Evolutionary conservation across 1,140 invertebrate species (phyloP), one percentile per base, ranked within the genome.

Genomic region (Stratiolaelaps scimitus): DNA sequence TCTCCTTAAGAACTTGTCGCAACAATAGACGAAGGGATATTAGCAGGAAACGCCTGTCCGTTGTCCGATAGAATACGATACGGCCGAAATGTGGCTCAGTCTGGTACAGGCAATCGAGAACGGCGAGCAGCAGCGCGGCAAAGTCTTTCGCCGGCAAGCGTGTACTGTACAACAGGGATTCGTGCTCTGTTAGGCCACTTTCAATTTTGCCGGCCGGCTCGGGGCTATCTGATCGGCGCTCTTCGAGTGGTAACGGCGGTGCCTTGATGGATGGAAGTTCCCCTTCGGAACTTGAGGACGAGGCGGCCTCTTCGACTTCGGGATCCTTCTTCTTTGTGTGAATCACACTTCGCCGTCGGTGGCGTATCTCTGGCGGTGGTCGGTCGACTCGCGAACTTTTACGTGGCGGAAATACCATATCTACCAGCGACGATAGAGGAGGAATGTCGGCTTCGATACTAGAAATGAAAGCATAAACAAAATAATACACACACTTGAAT

Each of bases 71-170:
- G 53, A 60, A 60, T 17, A 60, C 53, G 23, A 26, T 60, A 6
- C 13, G 53, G 17, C 53, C 53, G 53, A 60, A 60, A 10, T 60
- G 53, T 60, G 34, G 17, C 17, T 60, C 53, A 26, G 53, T 60
- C 10, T 34, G 53, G 53, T 60, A 26, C 15, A 60, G 15, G 10
- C 53, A n/a, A 23, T 60, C 53, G 23, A 60, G 53, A 1, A 26
- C 34, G 15, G 17, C 53, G 15, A 60, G 15, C 2, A 60, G 53
- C 17, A 60, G 20, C 1, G 53, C 53, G 53, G 53, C 53, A 34
- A 60, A 60, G 2, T 26, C 34, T 26, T 60, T 26, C 6, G 1
- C 26, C 15, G 15, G 15, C 4, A 60, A 34, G 13, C 4, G 10
- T 26, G 53, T 60, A 26, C 34, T 26, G 53, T 20, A 23, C 26